phyloP scores from a whole-genome alignment of 2,113 vertebrate genomes.

The Ia io region DNA sequence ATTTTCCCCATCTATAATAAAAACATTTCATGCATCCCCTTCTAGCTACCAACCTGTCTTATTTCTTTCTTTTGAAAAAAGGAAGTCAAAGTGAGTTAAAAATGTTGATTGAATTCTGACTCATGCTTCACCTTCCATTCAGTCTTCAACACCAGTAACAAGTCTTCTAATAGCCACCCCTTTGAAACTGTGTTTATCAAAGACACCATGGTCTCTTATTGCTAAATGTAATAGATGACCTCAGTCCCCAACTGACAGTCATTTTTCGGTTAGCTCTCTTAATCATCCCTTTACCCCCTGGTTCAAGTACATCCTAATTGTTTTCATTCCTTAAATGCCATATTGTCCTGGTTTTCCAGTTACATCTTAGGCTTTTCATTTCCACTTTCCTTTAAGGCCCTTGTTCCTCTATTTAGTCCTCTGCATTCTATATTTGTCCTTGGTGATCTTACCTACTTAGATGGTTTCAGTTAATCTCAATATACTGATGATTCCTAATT shows the following conservation, averaged over 20 bases:
- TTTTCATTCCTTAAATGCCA: not conserved
- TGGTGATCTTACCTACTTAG: not conserved
- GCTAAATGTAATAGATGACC: not conserved
- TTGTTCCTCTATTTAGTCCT: not conserved
- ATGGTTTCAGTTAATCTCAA: not conserved
- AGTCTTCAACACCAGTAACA: too few species aligned
- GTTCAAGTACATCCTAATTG: not conserved
- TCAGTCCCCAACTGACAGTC: not conserved
- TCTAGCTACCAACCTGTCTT: not conserved
- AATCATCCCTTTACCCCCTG: not conserved
- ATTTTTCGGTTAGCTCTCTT: not conserved
- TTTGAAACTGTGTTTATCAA: not conserved
- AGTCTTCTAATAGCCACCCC: not conserved
- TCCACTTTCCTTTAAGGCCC: not conserved
- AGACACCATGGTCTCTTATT: not conserved
- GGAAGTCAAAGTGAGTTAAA: not conserved
- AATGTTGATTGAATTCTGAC: too few species aligned
- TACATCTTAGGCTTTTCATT: not conserved
- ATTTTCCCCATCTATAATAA: not conserved
- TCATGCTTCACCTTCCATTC: too few species aligned
- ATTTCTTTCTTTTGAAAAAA: not conserved
- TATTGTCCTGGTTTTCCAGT: not conserved
- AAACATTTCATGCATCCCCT: not conserved
- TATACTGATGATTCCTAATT: not conserved
- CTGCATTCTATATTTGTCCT: not conserved